Conservation (phyloP, 2,888 invertebrate species). For the Aleiodes alternator region DNA sequence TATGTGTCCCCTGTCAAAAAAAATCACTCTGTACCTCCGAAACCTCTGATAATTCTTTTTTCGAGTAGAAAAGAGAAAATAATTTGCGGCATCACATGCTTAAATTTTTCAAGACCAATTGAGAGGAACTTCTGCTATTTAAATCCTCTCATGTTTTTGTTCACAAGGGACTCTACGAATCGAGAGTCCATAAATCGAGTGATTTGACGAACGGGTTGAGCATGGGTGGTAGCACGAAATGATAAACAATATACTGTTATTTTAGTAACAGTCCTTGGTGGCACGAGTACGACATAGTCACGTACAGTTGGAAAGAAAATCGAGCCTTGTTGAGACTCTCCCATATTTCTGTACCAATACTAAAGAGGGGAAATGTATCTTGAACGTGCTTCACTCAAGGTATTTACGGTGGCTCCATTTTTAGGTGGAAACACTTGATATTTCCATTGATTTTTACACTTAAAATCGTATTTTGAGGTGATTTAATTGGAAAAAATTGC, state of each 20-base stretch:
- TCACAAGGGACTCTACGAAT: slow-evolving; percentile 37
- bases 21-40: background rate
- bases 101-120: background rate
- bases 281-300: slow-evolving; percentile 52
- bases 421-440: slow-evolving; percentile 34
- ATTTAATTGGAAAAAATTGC: too few species aligned
- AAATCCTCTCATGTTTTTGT: slow-evolving; percentile 21
- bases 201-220: slow-evolving; percentile 43
- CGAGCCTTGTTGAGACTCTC: slow-evolving; percentile 57
- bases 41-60: background rate
- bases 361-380: slow-evolving; percentile 50
- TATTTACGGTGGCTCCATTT: slow-evolving; percentile 33
- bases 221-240: slow-evolving; percentile 47
- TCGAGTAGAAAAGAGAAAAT: background rate
- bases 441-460: slow-evolving; percentile 2
- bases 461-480: too few species aligned
- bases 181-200: slow-evolving; percentile 45
- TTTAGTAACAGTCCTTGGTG: slow-evolving; percentile 54
- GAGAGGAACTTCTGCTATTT: slow-evolving; percentile 8
- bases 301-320: slow-evolving; percentile 58
- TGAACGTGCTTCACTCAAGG: slow-evolving; percentile 52
- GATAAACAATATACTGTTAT: slow-evolving; percentile 57
- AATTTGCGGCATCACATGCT: background rate
- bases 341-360: slow-evolving; percentile 43
- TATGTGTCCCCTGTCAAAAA: background rate